Conservation (phyloP, 2,797 vertebrate species). For the Echeneis naucrates region DNA sequence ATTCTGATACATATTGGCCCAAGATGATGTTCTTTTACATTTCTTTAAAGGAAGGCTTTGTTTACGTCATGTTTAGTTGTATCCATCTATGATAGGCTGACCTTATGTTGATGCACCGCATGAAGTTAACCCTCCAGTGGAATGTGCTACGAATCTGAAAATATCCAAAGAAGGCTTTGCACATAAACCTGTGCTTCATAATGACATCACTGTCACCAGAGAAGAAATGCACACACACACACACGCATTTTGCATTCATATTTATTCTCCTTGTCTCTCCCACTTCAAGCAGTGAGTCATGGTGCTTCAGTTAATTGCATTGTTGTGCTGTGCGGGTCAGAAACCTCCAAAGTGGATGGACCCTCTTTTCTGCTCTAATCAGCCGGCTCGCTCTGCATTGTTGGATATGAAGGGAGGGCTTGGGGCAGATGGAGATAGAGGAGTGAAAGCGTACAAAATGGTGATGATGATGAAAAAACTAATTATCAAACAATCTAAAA, state of each 20-base stretch:
- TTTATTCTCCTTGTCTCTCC: constrained; percentile 21
- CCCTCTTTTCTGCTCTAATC: constrained; percentile 45
- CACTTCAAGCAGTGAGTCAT: constrained; percentile 59
- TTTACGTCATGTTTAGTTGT: no score
- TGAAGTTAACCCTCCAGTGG: not conserved
- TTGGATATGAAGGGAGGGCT: constrained; percentile 32
- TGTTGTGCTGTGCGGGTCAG: constrained; percentile 51
- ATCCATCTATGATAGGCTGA: not conserved
- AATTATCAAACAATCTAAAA: not conserved
- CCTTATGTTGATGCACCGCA: not conserved
- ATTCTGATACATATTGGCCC: no score
- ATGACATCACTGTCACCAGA: constrained; percentile 20
- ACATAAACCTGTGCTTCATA: not conserved
- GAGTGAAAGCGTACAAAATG: not conserved
- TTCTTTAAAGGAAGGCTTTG: no score
- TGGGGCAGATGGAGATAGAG: constrained; percentile 20
- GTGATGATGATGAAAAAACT: constrained; percentile 5
- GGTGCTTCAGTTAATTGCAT: constrained; percentile 69
- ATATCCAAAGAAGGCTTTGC: not conserved
- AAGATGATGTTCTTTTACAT: no score
- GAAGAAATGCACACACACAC: constrained; percentile 6
- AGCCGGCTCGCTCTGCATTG: constrained; percentile 23
- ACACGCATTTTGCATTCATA: constrained; percentile 26
- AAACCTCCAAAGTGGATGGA: constrained; percentile 63
- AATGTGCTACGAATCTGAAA: not conserved